Evolutionary conservation across 2,888 invertebrate genomes (phyloP).

Genomic region (Leptothorax acervorum): DNA sequence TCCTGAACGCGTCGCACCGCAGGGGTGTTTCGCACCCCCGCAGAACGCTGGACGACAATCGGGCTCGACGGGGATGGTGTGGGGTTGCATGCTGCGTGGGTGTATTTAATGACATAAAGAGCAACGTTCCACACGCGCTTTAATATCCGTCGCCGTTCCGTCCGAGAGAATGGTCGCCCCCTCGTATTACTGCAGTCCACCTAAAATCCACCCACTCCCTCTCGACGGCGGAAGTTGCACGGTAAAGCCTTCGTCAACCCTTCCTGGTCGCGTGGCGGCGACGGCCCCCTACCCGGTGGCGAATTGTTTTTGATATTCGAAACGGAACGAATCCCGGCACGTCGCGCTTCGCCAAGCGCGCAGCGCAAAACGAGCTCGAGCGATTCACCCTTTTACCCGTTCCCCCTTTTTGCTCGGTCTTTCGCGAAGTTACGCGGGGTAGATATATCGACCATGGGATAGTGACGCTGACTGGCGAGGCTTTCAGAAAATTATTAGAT

Average conservation of each 20-base stretch:
- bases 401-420: conserved; percentile 20
- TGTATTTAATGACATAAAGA: conserved; percentile 74
- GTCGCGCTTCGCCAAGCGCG: conserved; percentile 66
- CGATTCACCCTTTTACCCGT: conserved; percentile 46
- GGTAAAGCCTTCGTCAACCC: conserved; percentile 68
- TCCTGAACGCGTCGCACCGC: conserved; percentile 59
- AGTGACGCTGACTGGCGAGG: conserved; percentile 26
- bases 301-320: conserved; percentile 82
- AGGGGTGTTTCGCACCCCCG: conserved; percentile 42
- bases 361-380: conserved; percentile 54
- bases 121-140: conserved; percentile 78
- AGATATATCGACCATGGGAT: conserved; percentile 16
- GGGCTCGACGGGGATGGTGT: conserved; percentile 35
- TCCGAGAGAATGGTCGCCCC: conserved; percentile 58
- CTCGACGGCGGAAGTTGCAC: conserved; percentile 47
- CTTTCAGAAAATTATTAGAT: conserved; percentile 38
- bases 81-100: conserved; percentile 37
- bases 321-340: conserved; percentile 75
- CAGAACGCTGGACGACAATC: conserved; percentile 13
- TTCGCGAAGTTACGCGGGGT: conserved; percentile 26
- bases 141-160: conserved; percentile 79
- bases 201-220: conserved; percentile 64
- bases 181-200: conserved; percentile 46
- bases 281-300: conserved; percentile 50
- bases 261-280: conserved; percentile 71